phyloP scores from a whole-genome alignment of 1,140 invertebrate genomes.

The Dendrolimus punctatus region DNA sequence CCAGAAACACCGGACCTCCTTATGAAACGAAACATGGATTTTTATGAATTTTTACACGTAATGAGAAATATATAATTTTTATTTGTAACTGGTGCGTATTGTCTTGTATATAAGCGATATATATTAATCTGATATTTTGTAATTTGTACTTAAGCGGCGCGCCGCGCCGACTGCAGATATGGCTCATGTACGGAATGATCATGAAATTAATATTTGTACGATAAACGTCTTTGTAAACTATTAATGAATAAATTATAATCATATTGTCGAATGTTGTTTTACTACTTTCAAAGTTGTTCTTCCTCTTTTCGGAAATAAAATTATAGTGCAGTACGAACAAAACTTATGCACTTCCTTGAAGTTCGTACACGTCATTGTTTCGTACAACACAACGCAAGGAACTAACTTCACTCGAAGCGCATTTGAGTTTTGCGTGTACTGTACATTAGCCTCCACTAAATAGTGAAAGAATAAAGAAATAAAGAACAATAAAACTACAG shows the following conservation, averaged over 20 bases:
- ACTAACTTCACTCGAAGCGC: no score
- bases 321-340: background rate
- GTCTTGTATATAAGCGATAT: constrained; percentile 30
- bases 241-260: constrained; percentile 71
- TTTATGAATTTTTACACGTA: constrained; percentile 28
- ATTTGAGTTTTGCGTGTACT: no score
- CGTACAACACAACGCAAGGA: no score
- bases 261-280: constrained; percentile 54
- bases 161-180: background rate
- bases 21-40: constrained; percentile 19
- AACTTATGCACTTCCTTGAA: no score
- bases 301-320: background rate
- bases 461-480: no score
- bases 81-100: constrained; percentile 27
- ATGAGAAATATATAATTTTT: constrained; percentile 4
- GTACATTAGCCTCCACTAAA: no score
- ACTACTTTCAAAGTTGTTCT: constrained; percentile 14
- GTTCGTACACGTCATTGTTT: no score
- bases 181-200: background rate
- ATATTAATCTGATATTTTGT: background rate
- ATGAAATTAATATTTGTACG: constrained; percentile 40
- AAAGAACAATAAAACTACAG: no score
- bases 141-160: constrained; percentile 16
- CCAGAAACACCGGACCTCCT: background rate
- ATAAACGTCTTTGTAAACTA: constrained; percentile 70